Conservation (phyloP, 1,140 invertebrate genomes). For the Drosophila nigrodunni region DNA sequence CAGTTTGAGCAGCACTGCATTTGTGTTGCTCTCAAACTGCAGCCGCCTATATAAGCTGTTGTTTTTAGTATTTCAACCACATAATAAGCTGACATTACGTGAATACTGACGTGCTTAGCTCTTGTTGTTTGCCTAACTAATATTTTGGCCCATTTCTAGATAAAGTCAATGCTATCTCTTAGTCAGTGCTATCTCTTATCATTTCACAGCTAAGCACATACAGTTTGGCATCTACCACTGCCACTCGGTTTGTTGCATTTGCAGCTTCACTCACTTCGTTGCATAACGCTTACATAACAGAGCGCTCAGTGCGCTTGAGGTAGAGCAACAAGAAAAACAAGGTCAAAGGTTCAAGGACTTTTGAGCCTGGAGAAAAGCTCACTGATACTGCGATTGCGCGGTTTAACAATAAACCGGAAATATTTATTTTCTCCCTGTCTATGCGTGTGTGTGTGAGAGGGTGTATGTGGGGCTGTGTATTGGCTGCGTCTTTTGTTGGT, state of each 20-base stretch:
- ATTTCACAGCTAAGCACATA: not conserved
- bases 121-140: slow-evolving; percentile 10
- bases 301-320: not conserved
- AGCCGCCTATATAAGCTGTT: not conserved
- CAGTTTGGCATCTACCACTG: slow-evolving; percentile 53
- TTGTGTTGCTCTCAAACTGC: slow-evolving; percentile 20
- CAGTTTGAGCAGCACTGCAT: slow-evolving; percentile 34
- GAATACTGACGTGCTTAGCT: slow-evolving; percentile 15
- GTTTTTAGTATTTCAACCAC: slow-evolving; percentile 1
- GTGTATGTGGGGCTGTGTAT: slow-evolving; percentile 15
- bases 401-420: slow-evolving; percentile 50
- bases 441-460: not conserved
- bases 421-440: slow-evolving; percentile 15
- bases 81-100: slow-evolving; percentile 24
- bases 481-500: slow-evolving; percentile 54
- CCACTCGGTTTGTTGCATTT: slow-evolving; percentile 2
- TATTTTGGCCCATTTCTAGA: slow-evolving; percentile 30
- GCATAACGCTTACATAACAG: slow-evolving; percentile 56
- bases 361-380: slow-evolving; percentile 55
- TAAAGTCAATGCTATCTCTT: slow-evolving; percentile 53
- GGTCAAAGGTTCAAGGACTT: slow-evolving; percentile 80
- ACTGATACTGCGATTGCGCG: slow-evolving; percentile 31
- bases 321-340: slow-evolving; percentile 60
- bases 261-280: slow-evolving; percentile 38
- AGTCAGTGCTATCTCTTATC: slow-evolving; percentile 28